phyloP scores from a whole-genome alignment of 2,888 invertebrate species.

The Apotomis betuletana region DNA sequence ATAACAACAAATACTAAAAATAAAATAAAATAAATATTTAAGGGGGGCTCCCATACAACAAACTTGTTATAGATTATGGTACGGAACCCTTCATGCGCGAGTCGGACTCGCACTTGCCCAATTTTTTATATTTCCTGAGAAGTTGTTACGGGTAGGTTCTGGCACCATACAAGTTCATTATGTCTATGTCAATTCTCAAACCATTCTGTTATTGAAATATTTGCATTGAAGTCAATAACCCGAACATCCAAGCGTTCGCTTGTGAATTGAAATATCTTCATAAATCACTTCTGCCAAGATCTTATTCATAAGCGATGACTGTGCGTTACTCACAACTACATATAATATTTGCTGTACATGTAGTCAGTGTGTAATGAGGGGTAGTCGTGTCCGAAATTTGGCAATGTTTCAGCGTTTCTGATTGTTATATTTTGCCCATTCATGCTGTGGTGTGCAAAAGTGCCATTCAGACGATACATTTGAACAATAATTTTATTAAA shows the following conservation, averaged over 20 bases:
- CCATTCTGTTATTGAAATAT: too few species aligned
- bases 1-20: too few species aligned
- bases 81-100: too few species aligned
- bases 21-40: too few species aligned
- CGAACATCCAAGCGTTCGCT: background rate
- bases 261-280: slow-evolving; percentile 27
- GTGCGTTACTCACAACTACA: slow-evolving; percentile 21
- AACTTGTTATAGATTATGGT: too few species aligned
- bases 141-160: too few species aligned
- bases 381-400: slow-evolving; percentile 1
- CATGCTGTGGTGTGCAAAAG: background rate
- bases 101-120: too few species aligned
- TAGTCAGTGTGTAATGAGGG: slow-evolving; percentile 19
- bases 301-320: slow-evolving; percentile 33
- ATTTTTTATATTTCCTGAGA: too few species aligned
- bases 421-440: background rate
- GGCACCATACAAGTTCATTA: too few species aligned
- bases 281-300: slow-evolving; percentile 27
- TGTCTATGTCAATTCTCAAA: background rate
- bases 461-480: background rate
- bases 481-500: background rate
- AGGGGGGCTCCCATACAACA: too few species aligned
- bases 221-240: background rate
- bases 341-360: slow-evolving; percentile 2
- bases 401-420: background rate